A percentile compares a stretch with the other conserved stretches of the same genome.
phyloP scores from a whole-genome alignment of 2,797 vertebrate genomes.

The Ctenosaura bakeri region DNA sequence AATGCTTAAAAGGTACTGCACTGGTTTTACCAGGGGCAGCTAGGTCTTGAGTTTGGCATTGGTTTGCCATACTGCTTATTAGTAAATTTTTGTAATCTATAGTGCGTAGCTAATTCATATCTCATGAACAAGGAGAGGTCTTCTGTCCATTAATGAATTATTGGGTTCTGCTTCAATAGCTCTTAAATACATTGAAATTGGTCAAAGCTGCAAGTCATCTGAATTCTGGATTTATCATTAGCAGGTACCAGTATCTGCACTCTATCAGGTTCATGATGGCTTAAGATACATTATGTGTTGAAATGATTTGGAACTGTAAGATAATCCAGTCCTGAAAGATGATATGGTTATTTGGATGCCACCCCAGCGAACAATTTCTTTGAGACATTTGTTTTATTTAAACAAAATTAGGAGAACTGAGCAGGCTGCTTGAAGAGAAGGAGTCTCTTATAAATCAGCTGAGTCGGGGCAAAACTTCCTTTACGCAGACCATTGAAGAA shows the following conservation, averaged over 20 bases:
- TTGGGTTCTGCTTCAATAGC: background rate
- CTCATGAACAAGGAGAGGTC: background rate
- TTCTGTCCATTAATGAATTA: background rate
- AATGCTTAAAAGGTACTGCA: too few relatives aligned
- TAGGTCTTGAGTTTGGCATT: background rate
- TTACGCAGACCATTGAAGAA: slow-evolving; percentile 89
- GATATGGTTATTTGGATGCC: background rate
- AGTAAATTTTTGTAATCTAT: background rate
- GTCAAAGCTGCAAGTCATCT: background rate
- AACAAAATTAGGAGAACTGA: slow-evolving; percentile 84
- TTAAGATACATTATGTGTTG: background rate
- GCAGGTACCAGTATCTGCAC: background rate
- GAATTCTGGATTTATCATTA: background rate
- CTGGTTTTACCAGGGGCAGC: background rate
- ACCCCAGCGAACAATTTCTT: background rate
- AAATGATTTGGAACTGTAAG: background rate
- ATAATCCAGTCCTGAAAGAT: background rate
- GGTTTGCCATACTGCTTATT: background rate
- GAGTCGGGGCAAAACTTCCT: slow-evolving; percentile 87
- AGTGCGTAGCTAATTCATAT: background rate
- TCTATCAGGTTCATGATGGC: background rate
- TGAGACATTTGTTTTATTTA: background rate
- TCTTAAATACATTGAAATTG: background rate
- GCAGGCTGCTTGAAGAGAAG: slow-evolving; percentile 90
- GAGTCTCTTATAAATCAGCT: slow-evolving; percentile 92